Conservation (phyloP, 2,797 vertebrate species). For the Smutsia gigantea region DNA sequence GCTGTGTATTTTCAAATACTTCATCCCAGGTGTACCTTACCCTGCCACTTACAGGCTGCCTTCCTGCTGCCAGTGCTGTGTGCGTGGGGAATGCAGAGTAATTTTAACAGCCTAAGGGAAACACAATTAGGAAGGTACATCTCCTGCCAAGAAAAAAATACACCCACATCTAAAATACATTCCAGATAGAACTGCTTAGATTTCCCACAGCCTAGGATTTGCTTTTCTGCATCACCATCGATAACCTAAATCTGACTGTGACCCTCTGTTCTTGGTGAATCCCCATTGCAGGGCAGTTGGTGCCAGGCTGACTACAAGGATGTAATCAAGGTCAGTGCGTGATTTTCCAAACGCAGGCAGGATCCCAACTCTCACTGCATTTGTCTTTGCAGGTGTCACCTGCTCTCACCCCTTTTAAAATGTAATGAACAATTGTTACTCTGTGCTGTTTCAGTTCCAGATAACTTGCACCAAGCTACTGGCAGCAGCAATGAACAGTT, state of each 20-base stretch:
- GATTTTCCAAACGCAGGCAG: neutral
- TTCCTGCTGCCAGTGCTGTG: neutral
- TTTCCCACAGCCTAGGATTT: slow-evolving; percentile 50
- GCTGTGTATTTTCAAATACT: slow-evolving; percentile 12
- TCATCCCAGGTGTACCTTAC: slow-evolving; percentile 8
- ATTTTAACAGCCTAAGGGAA: slow-evolving; percentile 67
- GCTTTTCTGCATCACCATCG: neutral
- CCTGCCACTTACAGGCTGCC: neutral
- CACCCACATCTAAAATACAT: slow-evolving; percentile 50
- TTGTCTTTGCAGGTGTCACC: neutral
- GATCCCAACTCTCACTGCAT: neutral
- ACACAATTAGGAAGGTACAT: slow-evolving; percentile 67
- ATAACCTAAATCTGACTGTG: slow-evolving; percentile 30
- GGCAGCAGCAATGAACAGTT: neutral
- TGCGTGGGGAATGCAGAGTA: slow-evolving; percentile 39
- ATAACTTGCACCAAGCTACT: neutral
- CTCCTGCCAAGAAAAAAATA: slow-evolving; percentile 61
- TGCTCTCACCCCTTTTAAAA: neutral
- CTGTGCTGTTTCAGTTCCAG: neutral
- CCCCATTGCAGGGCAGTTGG: neutral
- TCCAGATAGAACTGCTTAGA: slow-evolving; percentile 59
- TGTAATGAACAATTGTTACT: slow-evolving; percentile 14
- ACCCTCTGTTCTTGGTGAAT: neutral
- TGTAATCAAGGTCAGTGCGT: neutral
- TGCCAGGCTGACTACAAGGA: neutral